These are phyloP conservation scores for Leptinotarsa undecemlineata DNA, from an alignment of 1,140 invertebrate genomes.

Conservation along the genomic window DNA sequence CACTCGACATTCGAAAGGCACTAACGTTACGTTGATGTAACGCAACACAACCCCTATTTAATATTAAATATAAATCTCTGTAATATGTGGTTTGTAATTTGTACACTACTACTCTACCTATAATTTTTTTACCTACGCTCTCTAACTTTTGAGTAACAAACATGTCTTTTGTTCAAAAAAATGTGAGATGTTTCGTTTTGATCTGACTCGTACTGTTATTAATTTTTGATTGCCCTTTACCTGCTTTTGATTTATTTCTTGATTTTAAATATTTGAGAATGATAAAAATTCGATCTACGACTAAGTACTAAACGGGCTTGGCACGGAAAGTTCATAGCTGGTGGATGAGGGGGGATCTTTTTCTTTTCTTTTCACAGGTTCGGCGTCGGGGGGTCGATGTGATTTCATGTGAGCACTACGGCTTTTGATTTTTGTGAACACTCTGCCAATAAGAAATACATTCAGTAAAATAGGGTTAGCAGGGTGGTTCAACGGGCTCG, in stretches of 20 bases:
- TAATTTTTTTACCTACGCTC: slow-evolving; percentile 43
- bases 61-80: slow-evolving; percentile 55
- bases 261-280: slow-evolving; percentile 22
- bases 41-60: slow-evolving; percentile 56
- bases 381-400: slow-evolving; percentile 79
- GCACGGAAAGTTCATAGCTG: slow-evolving; percentile 51
- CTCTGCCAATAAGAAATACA: slow-evolving; percentile 64
- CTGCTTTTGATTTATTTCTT: slow-evolving; percentile 41
- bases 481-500: not conserved
- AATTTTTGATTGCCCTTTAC: slow-evolving; percentile 50
- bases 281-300: slow-evolving; percentile 30
- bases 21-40: slow-evolving; percentile 53
- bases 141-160: slow-evolving; percentile 39
- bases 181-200: slow-evolving; percentile 33
- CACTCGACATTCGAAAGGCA: slow-evolving; percentile 57
- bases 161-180: slow-evolving; percentile 31
- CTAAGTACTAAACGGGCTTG: slow-evolving; percentile 54
- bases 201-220: slow-evolving; percentile 42
- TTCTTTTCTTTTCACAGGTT: slow-evolving; percentile 56
- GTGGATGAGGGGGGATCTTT: slow-evolving; percentile 35
- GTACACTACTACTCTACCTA: slow-evolving; percentile 50
- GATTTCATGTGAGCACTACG: slow-evolving; percentile 98
- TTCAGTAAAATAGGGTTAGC: slow-evolving; percentile 5
- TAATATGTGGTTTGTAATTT: slow-evolving; percentile 54
- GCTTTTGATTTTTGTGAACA: slow-evolving; percentile 97